Percentiles rank a stretch among this genome's conserved stretches.
Evolutionary conservation across 1,140 invertebrate species (phyloP).

Genomic region (Eubasilissa regina): DNA sequence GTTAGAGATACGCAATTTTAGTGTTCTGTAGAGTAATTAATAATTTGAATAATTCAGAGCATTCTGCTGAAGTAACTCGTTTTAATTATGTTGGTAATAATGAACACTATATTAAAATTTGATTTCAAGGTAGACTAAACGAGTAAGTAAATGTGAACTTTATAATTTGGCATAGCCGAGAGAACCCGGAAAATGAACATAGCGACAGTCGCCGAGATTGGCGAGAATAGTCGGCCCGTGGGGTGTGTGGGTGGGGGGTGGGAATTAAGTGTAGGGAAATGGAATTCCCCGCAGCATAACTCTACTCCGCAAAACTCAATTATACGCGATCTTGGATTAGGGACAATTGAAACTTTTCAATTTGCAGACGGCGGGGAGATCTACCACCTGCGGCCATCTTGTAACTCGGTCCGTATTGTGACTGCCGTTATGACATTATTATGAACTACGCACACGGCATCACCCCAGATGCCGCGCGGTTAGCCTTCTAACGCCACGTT

Average conservation of each 20-base stretch:
- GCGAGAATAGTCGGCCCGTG: neutral
- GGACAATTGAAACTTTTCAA: constrained; percentile 35
- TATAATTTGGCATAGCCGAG: neutral
- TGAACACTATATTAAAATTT: neutral
- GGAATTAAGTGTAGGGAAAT: constrained; percentile 7
- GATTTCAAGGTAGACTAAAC: neutral
- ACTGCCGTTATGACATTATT: no score
- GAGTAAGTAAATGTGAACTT: neutral
- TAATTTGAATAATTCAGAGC: no score
- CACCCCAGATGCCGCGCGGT: no score
- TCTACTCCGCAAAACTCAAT: constrained; percentile 28
- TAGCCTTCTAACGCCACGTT: no score
- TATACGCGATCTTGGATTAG: constrained; percentile 36
- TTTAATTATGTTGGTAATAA: no score
- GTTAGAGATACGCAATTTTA: no score
- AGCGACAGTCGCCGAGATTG: constrained; percentile 20
- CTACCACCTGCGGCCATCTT: neutral
- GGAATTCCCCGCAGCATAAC: neutral
- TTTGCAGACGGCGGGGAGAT: neutral
- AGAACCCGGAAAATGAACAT: neutral
- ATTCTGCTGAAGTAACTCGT: no score
- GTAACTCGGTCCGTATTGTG: neutral
- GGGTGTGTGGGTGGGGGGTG: neutral
- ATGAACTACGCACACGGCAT: no score
- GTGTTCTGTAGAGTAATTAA: no score